A percentile compares a stretch with the other conserved stretches of the same genome.
phyloP scores from a whole-genome alignment of 2,888 invertebrate genomes.

The Deilephila porcellus region DNA sequence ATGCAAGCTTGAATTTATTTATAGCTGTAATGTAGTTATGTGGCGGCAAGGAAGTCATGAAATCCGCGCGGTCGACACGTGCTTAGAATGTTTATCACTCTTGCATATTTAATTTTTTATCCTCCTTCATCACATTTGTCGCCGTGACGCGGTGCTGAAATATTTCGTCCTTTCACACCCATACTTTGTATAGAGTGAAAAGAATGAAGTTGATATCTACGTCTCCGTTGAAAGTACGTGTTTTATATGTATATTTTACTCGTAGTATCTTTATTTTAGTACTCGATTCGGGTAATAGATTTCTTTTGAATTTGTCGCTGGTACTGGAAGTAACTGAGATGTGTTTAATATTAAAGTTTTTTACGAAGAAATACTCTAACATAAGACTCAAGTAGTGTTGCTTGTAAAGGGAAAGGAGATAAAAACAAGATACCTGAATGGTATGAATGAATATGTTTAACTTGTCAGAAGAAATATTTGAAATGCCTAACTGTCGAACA shows the following conservation, averaged over 20 bases:
- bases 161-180: not conserved
- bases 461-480: too few relatives aligned
- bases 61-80: conserved; percentile 51
- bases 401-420: not conserved
- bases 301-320: not conserved
- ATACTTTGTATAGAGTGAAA: not conserved
- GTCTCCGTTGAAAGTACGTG: not conserved
- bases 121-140: conserved; percentile 44
- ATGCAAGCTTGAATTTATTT: conserved; percentile 39
- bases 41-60: conserved; percentile 46
- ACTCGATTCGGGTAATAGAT: too few relatives aligned
- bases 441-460: too few relatives aligned
- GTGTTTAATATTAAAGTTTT: not conserved
- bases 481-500: too few relatives aligned
- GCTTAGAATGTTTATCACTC: conserved; percentile 48
- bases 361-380: too few relatives aligned
- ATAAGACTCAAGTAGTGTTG: not conserved
- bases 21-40: conserved; percentile 44
- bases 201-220: not conserved
- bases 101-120: conserved; percentile 56
- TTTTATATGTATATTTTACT: not conserved
- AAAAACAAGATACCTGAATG: not conserved
- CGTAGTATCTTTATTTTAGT: not conserved
- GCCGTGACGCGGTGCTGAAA: not conserved
- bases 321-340: not conserved